phyloP scores from a whole-genome alignment of 2,888 invertebrate species.

The Holacanthella duospinosa region DNA sequence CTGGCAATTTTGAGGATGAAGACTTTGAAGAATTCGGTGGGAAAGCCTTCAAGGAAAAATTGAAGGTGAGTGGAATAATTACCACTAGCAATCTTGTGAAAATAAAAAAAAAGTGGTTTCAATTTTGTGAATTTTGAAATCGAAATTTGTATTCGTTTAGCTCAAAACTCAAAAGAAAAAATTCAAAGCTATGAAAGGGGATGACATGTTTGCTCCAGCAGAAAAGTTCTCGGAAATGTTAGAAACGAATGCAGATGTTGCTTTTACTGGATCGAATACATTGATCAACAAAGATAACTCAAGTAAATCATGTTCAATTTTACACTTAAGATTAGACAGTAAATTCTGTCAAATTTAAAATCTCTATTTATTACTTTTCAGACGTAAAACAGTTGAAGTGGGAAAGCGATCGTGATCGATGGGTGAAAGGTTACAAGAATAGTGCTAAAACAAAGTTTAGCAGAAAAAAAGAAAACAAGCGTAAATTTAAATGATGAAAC shows the following conservation, averaged over 20 bases:
- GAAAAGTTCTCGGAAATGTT: conserved; percentile 80
- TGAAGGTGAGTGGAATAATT: conserved; percentile 19
- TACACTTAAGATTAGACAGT: no score
- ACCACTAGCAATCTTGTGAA: background rate
- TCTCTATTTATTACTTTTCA: no score
- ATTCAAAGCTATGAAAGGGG: conserved; percentile 13
- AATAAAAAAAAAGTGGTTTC: background rate
- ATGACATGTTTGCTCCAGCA: conserved; percentile 59
- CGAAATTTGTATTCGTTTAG: conserved; percentile 1
- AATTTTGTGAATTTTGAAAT: background rate
- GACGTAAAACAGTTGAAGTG: conserved; percentile 64
- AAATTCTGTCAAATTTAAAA: no score
- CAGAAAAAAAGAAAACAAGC: conserved; percentile 10
- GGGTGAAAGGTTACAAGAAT: conserved; percentile 45
- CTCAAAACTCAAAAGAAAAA: conserved; percentile 7
- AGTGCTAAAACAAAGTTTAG: conserved; percentile 16
- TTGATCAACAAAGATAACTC: conserved; percentile 60
- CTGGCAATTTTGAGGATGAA: conserved; percentile 39
- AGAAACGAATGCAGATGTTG: conserved; percentile 62
- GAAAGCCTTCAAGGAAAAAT: conserved; percentile 19
- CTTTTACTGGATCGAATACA: conserved; percentile 40
- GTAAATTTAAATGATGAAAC: conserved; percentile 3
- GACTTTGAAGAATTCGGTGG: conserved; percentile 24
- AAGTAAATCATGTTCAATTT: conserved; percentile 44
- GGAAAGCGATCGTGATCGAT: conserved; percentile 61